Evolutionary conservation across 1,140 invertebrate species (phyloP), one percentile per base, ranked within the genome.

Genomic region (Aphaenogaster rudis): DNA sequence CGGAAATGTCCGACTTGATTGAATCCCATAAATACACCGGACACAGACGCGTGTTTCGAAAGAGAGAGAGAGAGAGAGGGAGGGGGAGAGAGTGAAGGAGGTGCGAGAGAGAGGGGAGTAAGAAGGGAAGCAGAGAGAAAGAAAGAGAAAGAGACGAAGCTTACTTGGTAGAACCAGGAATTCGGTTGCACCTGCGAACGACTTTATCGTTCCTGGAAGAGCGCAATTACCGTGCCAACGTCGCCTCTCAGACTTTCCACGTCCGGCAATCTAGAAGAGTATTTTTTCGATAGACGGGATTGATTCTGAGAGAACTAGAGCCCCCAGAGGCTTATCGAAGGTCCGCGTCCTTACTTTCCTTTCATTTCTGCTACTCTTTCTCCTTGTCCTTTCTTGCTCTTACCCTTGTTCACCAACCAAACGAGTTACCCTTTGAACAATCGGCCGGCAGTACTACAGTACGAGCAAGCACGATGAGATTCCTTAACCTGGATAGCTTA

Each of bases 241-340:
- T 66, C 33, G 54, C 42, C 48, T 45, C 69, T 48, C 66, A 36
- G 57, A 48, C 39, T 36, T n/a, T 77, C 52, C 67, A 63, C 52
- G 66, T 88, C 78, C 86, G 50, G 54, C 42, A 88, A 78, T 88
- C 72, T 57, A 63, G 36, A 88, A 79, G 84, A 69, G 76, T 76
- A 77, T 80, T 79, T 74, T 81, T 79, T 87, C 85, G 67, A 71
- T 63, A 42, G 79, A 64, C 48, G 57, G 72, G 45, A 87, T 87
- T 87, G 86, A 87, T 87, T 87, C 79, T 48, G 57, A 72, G 66
- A 74, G 36, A 61, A 82, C 52, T 50, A n/a, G n/a, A 67, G 36
- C 28, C 42, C 36, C 36, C 15, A 6, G 45, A 50, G 66, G 77
- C 63, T 61, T 63, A 61, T 86, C 88, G 86, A 42, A 28, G n/a